Base-by-base conservation (phyloP, 1,140 invertebrate genomes). In the Aricia agestis region DNA sequence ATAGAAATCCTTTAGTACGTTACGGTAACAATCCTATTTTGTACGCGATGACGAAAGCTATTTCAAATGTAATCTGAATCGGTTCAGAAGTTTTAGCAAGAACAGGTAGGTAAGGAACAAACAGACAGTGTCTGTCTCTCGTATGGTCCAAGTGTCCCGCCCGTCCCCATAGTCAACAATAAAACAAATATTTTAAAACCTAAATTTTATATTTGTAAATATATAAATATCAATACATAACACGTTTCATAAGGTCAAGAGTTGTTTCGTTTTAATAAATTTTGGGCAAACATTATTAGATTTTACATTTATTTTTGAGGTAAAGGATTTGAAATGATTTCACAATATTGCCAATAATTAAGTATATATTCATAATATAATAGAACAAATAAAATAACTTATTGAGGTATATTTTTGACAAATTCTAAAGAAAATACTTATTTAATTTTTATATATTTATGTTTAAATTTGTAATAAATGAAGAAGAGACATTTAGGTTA, bases 331-430 rank as follows among this genome's bases (percentile, higher is more conserved):
- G 65, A 85, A 86, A 84, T 87, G 86, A 87, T 86, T 79, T 80
- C 72, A 82, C 77, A 74, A 71, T 77, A 73, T 68, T 84, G 82
- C 84, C 83, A 84, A 82, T 84, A 85, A 86, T 83, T 74, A 80
- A 83, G 82, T 84, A 84, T 87, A 87, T 86, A 86, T 86, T 63
- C 11, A 63, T 63, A 25, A 11, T 7, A 63, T 63, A 19, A 25
- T 63, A 63, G 10, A 11, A 63, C 59, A 63, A 63, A 63, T 63
- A 63, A 63, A 63, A 19, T 59, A 19, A 59, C 5, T 18, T 59
- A 89, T 85, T 90, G 86, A 90, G 87, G 87, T 90, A 88, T 82
- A 83, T 82, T 80, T 82, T 80, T 88, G 86, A 84, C 83, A 83
- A 82, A 81, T 18, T 63, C 0, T 63, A 63, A 63, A 25, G 18